Conservation (phyloP, 2,888 invertebrate species). For the Malthinus flaveolus region DNA sequence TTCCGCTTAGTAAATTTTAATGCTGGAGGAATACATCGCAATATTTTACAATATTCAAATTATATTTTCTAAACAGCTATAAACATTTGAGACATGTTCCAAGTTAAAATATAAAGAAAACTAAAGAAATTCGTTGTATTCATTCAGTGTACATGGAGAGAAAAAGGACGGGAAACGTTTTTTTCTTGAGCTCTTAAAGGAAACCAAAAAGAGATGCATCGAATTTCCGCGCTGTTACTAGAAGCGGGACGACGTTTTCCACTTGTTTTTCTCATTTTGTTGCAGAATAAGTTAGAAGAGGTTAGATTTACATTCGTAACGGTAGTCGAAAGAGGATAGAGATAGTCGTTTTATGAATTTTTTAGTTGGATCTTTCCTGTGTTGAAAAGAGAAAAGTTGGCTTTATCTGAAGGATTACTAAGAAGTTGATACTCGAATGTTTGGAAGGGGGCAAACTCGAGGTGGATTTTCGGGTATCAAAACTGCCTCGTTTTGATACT, state of each 20-base stretch:
- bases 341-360: background rate
- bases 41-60: conserved; percentile 34
- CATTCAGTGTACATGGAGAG: conserved; percentile 9
- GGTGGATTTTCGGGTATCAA: conserved; percentile 27
- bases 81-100: conserved; percentile 41
- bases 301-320: conserved; percentile 9
- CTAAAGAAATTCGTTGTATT: conserved; percentile 20
- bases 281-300: conserved; percentile 16
- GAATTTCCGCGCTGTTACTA: background rate
- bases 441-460: conserved; percentile 9
- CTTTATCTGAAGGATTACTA: conserved; percentile 17
- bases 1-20: conserved; percentile 23
- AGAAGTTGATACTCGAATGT: conserved; percentile 16
- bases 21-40: conserved; percentile 21
- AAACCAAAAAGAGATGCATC: conserved; percentile 13
- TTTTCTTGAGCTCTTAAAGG: conserved; percentile 7
- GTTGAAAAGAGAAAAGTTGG: conserved; percentile 8
- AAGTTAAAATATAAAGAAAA: conserved; percentile 33
- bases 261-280: conserved; percentile 13
- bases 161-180: conserved; percentile 14
- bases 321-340: conserved; percentile 8
- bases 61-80: conserved; percentile 39
- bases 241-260: conserved; percentile 1
- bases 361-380: background rate
- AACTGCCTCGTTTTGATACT: conserved; percentile 14